phyloP scores from a whole-genome alignment of 2,888 invertebrate species.

The Palloptera scutellata region DNA sequence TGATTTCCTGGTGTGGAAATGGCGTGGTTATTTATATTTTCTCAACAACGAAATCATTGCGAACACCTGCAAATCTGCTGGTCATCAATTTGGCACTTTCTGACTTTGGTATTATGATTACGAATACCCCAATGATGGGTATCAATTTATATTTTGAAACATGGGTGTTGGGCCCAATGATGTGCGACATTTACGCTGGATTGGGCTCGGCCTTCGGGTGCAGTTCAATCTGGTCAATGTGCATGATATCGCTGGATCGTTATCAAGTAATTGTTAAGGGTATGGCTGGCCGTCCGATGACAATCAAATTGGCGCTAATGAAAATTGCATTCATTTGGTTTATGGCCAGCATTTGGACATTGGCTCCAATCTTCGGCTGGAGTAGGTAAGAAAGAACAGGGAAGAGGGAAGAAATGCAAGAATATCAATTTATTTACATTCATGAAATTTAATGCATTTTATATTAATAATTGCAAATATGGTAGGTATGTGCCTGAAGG shows the following conservation, averaged over 20 bases:
- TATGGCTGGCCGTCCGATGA: constrained; percentile 84
- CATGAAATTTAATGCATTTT: not conserved
- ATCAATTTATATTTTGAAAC: constrained; percentile 64
- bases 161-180: constrained; percentile 69
- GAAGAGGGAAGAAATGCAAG: not conserved
- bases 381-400: constrained; percentile 70
- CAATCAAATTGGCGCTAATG: constrained; percentile 79
- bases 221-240: constrained; percentile 92
- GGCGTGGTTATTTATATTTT: constrained; percentile 63
- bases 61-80: constrained; percentile 90
- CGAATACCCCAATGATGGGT: constrained; percentile 64
- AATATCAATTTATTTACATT: not conserved
- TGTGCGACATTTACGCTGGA: constrained; percentile 88
- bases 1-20: constrained; percentile 61
- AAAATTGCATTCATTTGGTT: constrained; percentile 82
- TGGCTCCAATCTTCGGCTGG: constrained; percentile 89
- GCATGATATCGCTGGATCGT: constrained; percentile 89
- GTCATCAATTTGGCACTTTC: constrained; percentile 92
- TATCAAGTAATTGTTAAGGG: constrained; percentile 95
- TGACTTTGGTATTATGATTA: constrained; percentile 83
- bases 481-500: constrained; percentile 94
- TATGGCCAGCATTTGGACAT: constrained; percentile 80
- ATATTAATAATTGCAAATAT: no score
- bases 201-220: constrained; percentile 89
- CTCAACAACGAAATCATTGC: constrained; percentile 66